These are phyloP conservation scores for Aphaenogaster rudis DNA, from an alignment of 1,140 invertebrate species.

Conservation along the genomic window DNA sequence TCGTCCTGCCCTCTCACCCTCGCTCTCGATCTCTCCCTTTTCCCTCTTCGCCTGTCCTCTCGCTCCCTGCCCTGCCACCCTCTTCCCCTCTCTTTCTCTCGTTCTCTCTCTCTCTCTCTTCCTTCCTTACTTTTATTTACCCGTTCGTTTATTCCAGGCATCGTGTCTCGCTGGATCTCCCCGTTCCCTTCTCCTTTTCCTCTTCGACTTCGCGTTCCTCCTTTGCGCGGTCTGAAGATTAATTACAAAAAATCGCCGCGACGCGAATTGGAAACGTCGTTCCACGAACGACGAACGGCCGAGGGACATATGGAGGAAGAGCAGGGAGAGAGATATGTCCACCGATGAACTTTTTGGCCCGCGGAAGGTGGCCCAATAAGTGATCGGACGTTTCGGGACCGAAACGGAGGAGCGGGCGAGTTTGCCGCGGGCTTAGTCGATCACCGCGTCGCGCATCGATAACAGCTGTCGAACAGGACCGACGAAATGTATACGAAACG, in stretches of 20 bases:
- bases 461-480: constrained; percentile 63
- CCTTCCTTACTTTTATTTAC: constrained; percentile 59
- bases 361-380: constrained; percentile 69
- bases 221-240: constrained; percentile 80
- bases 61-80: constrained; percentile 15
- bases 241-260: constrained; percentile 84
- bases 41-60: constrained; percentile 22
- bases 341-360: constrained; percentile 69
- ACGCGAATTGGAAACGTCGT: constrained; percentile 84
- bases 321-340: constrained; percentile 51
- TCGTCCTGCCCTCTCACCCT: constrained; percentile 53
- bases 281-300: constrained; percentile 77
- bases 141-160: constrained; percentile 64
- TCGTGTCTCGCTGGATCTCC: constrained; percentile 38
- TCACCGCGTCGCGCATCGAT: constrained; percentile 35
- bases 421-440: constrained; percentile 5
- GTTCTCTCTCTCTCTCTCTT: background rate
- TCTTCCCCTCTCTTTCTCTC: constrained; percentile 3
- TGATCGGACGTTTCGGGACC: constrained; percentile 46
- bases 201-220: constrained; percentile 71
- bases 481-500: constrained; percentile 31
- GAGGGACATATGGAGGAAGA: constrained; percentile 26
- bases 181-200: constrained; percentile 26
- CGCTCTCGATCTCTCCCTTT: constrained; percentile 66
- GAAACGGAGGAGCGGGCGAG: constrained; percentile 1